Percentiles rank a stretch among this genome's conserved stretches.
Conservation (phyloP, 2,113 vertebrate species). For the Chloebia gouldiae region DNA sequence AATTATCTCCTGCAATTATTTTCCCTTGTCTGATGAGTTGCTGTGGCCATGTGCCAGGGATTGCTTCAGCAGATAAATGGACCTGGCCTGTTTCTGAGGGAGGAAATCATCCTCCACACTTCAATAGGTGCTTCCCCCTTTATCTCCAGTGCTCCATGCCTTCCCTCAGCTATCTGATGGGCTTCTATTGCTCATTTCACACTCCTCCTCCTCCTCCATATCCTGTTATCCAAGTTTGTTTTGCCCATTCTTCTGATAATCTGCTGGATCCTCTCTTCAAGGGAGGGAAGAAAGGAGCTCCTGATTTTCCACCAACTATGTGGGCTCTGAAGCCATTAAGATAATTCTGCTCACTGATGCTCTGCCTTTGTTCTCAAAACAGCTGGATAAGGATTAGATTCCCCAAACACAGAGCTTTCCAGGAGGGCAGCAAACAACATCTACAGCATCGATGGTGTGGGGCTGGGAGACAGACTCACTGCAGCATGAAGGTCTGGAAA, state of each 20-base stretch:
- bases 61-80: neutral
- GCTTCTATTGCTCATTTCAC: neutral
- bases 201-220: neutral
- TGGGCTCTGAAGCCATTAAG: neutral
- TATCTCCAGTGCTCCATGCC: neutral
- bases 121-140: neutral
- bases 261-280: neutral
- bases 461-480: neutral
- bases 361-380: neutral
- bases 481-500: neutral
- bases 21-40: neutral
- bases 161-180: neutral
- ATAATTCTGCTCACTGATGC: neutral
- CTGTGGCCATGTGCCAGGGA: neutral
- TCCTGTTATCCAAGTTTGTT: neutral
- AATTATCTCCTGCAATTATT: neutral
- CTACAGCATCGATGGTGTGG: rapidly evolving
- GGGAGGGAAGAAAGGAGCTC: neutral
- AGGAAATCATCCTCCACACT: neutral
- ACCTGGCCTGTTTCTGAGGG: neutral
- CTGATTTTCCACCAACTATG: neutral
- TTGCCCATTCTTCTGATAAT: neutral
- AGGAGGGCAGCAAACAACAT: neutral
- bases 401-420: neutral
- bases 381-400: neutral